phyloP scores from a whole-genome alignment of 2,888 invertebrate species.

The Dicyrtomina minuta region DNA sequence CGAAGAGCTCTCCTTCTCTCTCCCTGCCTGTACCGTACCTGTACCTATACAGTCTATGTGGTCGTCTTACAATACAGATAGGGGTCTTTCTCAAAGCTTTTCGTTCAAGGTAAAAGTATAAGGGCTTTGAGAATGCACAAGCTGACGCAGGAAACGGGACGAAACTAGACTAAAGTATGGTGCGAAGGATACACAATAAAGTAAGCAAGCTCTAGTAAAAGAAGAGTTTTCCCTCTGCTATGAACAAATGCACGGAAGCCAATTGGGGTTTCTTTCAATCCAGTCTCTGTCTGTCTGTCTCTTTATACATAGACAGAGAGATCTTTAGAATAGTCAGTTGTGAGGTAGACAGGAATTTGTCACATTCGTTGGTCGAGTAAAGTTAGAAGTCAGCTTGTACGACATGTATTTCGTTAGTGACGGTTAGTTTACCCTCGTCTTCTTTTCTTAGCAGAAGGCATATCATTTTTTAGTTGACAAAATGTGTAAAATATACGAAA shows the following conservation, averaged over 20 bases:
- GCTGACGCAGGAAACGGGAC: slow-evolving; percentile 3
- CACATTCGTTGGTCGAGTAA: background rate
- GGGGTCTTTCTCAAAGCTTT: too few species aligned
- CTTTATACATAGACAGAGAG: background rate
- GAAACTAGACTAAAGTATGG: too few species aligned
- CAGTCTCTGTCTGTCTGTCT: background rate
- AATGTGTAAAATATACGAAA: slow-evolving; percentile 7
- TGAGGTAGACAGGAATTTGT: too few species aligned
- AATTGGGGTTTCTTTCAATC: too few species aligned
- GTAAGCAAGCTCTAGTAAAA: too few species aligned
- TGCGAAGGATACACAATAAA: too few species aligned
- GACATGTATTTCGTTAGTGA: slow-evolving; percentile 2
- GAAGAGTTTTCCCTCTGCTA: too few species aligned
- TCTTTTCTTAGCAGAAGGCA: background rate
- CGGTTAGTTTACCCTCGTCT: slow-evolving; percentile 10
- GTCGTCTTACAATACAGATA: background rate
- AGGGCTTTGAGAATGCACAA: background rate
- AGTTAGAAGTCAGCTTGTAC: background rate
- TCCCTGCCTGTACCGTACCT: background rate
- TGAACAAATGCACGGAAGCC: too few species aligned
- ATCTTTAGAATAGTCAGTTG: too few species aligned
- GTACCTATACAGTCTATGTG: background rate
- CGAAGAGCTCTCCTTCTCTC: background rate
- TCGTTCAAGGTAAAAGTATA: too few species aligned
- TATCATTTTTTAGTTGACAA: slow-evolving; percentile 25